Percentiles rank a stretch among this genome's conserved stretches.
Evolutionary conservation across 2,113 vertebrate species (phyloP).

Genomic region (Neomonachus schauinslandi): DNA sequence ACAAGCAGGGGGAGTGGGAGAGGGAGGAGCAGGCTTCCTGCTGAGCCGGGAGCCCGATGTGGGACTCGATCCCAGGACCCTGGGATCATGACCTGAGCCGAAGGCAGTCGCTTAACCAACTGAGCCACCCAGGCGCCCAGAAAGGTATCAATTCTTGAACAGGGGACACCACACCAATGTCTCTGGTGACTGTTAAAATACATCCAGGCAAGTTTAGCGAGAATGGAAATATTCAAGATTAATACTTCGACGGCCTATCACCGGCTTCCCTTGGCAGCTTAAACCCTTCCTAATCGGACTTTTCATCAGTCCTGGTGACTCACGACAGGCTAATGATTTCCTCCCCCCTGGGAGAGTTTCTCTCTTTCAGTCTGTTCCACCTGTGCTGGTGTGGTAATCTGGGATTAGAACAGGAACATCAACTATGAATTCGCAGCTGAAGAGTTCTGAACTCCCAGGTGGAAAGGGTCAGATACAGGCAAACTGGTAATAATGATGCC

Average conservation of each 20-base stretch:
- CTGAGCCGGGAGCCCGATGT: too few relatives aligned
- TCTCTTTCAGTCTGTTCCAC: not conserved
- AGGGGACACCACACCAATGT: not conserved
- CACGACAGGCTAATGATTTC: slow-evolving; percentile 49
- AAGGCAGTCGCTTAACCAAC: too few relatives aligned
- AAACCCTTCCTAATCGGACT: slow-evolving; percentile 54
- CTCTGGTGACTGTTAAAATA: slow-evolving; percentile 32
- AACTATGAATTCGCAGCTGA: slow-evolving; percentile 55
- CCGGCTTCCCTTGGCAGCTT: not conserved
- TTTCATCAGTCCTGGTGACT: slow-evolving; percentile 46
- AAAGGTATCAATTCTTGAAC: not conserved
- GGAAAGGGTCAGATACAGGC: not conserved
- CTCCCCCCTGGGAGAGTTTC: not conserved
- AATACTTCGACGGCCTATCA: not conserved
- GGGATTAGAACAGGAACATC: slow-evolving; percentile 53
- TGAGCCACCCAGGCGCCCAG: too few relatives aligned
- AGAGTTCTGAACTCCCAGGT: slow-evolving; percentile 23
- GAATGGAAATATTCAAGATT: slow-evolving; percentile 38
- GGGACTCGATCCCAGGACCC: too few relatives aligned
- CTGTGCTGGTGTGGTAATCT: not conserved
- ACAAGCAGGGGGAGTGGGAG: too few relatives aligned
- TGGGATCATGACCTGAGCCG: too few relatives aligned
- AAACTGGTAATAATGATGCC: not conserved
- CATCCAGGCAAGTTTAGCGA: not conserved
- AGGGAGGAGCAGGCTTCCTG: too few relatives aligned